Evolutionary conservation across 64 coral and sea anemone genomes (phyloP).

Genomic region (Trachythela sp.): DNA sequence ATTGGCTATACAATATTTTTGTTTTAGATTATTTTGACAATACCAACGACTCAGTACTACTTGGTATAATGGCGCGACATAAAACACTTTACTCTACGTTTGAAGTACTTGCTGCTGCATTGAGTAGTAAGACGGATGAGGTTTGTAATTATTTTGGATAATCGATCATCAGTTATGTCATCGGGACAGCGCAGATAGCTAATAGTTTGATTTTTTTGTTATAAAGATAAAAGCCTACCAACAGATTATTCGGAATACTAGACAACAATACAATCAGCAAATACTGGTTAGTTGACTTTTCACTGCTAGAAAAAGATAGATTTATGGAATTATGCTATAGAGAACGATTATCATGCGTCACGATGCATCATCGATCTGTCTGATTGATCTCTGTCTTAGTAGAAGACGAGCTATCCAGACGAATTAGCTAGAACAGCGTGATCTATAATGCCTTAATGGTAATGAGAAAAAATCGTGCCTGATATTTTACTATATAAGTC

Average conservation of each 20-base stretch:
- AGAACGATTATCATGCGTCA: too few relatives aligned
- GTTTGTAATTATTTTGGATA: not conserved
- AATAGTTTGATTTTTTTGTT: not conserved
- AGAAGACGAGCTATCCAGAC: too few relatives aligned
- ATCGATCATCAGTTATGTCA: not conserved
- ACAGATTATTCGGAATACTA: conserved; percentile 66
- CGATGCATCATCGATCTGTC: too few relatives aligned
- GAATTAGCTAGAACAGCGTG: too few relatives aligned
- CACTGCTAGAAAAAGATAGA: too few relatives aligned
- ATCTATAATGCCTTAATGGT: too few relatives aligned
- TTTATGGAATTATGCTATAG: too few relatives aligned
- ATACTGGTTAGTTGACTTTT: conserved; percentile 63
- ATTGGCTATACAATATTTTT: not conserved
- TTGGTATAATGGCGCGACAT: conserved; percentile 93
- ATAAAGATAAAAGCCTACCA: conserved; percentile 49
- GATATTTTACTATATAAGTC: too few relatives aligned
- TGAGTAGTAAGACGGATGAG: not conserved
- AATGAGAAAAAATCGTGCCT: too few relatives aligned
- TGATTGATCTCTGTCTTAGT: too few relatives aligned
- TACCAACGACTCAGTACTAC: conserved; percentile 77
- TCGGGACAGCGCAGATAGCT: not conserved
- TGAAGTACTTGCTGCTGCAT: not conserved
- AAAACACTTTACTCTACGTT: conserved; percentile 48
- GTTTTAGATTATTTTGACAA: conserved; percentile 79
- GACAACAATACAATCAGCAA: conserved; percentile 66